These are phyloP conservation scores for Baryphthengus martii DNA, from an alignment of 2,113 vertebrate genomes.

Conservation along the genomic window DNA sequence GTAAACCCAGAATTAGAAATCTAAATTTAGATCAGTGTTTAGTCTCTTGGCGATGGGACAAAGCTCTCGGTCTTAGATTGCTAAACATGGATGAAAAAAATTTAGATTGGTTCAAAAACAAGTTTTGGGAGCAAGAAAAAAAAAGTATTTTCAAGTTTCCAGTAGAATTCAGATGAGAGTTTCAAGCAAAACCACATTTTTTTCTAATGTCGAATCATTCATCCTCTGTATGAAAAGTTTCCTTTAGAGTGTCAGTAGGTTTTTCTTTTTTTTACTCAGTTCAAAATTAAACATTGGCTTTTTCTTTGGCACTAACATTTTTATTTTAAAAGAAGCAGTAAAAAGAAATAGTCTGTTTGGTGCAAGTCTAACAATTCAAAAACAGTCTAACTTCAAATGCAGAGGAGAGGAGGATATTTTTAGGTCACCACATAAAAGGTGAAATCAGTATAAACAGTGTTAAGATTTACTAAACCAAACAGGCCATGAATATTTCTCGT, in stretches of 20 bases:
- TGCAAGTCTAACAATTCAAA: not conserved
- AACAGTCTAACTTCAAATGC: not conserved
- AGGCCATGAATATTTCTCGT: not conserved
- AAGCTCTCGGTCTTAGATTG: not conserved
- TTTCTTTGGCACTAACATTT: not conserved
- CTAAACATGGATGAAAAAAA: not conserved
- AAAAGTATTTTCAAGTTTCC: not conserved
- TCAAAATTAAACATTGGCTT: not conserved
- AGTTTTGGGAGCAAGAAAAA: not conserved
- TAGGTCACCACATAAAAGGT: not conserved
- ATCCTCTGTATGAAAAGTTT: not conserved
- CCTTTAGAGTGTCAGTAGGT: not conserved
- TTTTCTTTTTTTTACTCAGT: not conserved
- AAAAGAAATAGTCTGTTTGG: not conserved
- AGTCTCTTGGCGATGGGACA: not conserved
- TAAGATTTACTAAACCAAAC: not conserved
- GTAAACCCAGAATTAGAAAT: not conserved
- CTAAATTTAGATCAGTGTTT: conserved; percentile 6
- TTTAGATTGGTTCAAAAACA: not conserved
- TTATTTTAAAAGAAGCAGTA: not conserved
- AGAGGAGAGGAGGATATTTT: not conserved
- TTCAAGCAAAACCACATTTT: not conserved
- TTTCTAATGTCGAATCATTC: not conserved
- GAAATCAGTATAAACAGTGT: not conserved
- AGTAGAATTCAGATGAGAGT: not conserved